Conservation (phyloP, 1,140 invertebrate species). For the Paraescarpia echinospica region DNA sequence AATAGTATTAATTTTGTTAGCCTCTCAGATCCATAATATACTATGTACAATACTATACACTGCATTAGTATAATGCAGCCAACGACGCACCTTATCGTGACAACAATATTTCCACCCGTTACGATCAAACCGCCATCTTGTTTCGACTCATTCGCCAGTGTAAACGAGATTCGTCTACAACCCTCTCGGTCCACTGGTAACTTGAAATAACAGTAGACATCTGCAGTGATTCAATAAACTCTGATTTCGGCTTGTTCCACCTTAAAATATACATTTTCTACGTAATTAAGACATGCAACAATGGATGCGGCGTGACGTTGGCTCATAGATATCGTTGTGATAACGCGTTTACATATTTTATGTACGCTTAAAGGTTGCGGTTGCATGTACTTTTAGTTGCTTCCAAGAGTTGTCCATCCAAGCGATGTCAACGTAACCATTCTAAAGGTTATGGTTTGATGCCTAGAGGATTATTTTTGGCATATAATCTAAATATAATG, state of each 20-base stretch:
- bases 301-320: background rate
- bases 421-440: background rate
- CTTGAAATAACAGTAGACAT: background rate
- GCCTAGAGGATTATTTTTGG: background rate
- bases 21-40: conserved; percentile 5
- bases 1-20: conserved; percentile 1
- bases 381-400: background rate
- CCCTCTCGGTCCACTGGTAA: background rate
- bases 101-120: background rate
- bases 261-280: background rate
- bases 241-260: background rate
- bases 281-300: background rate
- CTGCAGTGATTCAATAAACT: background rate
- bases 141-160: background rate
- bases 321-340: background rate
- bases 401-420: background rate
- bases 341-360: background rate
- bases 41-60: conserved; percentile 6
- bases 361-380: background rate
- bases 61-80: background rate
- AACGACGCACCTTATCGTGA: background rate
- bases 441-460: background rate
- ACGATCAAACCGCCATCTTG: background rate
- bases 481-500: background rate
- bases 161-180: background rate